Evolutionary conservation across 2,797 vertebrate species (phyloP), one percentile per base, ranked within the genome.

Genomic region (Acanthornis magna): DNA sequence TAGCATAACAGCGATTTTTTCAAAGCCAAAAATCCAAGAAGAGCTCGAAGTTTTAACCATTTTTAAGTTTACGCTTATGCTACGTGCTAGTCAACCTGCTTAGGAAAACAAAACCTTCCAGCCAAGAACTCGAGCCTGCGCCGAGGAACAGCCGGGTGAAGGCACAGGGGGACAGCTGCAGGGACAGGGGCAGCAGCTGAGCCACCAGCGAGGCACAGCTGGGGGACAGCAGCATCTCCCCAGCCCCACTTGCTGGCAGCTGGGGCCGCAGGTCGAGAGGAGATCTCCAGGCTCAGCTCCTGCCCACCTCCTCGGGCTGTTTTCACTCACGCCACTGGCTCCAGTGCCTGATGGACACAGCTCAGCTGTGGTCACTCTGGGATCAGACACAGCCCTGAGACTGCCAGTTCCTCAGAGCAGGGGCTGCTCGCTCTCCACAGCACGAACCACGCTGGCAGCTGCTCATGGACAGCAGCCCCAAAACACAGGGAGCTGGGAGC

Each of bases 121-220:
- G 73, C 58, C 19, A 58, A 72, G 61, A 62, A 20, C 65, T 62
- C 0, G 0, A 92, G 65, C 29, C 40, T 25, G n/a, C 11, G 42
- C 72, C 78, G 80, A 77, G 26, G 2, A 50, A 13, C 36, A 88
- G 53, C 22, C 0, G 0, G 25, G 43, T 19, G 22, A 85, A 91
- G 57, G 30, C 54, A 16, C 13, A 19, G 0, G 0, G 27, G 22
- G 29, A 48, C 1, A 22, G 23, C 27, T 63, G 51, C 1, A 4
- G 62, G 26, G 50, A 38, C 42, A 32, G 66, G 63, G 42, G 13
- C 71, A 65, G 63, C 11, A 15, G 62, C 47, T 9, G 18, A 50
- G 10, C 3, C 4, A 3, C 1, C 1, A 51, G 4, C 7, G 11
- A 8, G 2, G 2, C 10, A 5, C 77, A 40, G 40, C 62, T 66